Percentiles rank a stretch among this genome's conserved stretches.
phyloP scores from a whole-genome alignment of 1,140 invertebrate genomes.

The Caenorhabditis latens region DNA sequence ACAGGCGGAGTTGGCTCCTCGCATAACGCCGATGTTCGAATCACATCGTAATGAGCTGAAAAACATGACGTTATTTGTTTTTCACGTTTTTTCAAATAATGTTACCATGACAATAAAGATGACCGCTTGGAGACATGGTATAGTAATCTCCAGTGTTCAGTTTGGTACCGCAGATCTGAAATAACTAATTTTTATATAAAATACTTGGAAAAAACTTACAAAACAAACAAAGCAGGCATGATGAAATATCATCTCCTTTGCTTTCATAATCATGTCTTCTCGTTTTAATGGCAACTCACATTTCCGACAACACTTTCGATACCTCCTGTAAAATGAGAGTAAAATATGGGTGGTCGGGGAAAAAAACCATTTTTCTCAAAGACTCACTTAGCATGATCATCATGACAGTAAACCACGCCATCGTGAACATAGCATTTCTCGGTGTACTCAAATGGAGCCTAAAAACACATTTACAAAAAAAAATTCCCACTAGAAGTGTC shows the following conservation, averaged over 20 bases:
- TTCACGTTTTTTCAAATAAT: neutral
- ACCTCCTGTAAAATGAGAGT: neutral
- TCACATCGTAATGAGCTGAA: constrained; percentile 42
- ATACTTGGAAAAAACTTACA: neutral
- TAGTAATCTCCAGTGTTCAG: constrained; percentile 32
- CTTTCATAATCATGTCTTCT: constrained; percentile 31
- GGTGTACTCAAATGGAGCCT: neutral
- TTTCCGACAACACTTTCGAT: constrained; percentile 40
- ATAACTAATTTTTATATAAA: neutral
- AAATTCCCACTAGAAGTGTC: neutral
- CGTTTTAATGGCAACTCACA: constrained; percentile 1
- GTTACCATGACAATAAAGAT: constrained; percentile 37
- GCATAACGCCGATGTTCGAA: constrained; percentile 14
- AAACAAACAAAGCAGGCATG: constrained; percentile 26
- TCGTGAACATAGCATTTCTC: neutral
- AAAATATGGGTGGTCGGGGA: neutral
- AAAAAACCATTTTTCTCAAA: too few relatives aligned
- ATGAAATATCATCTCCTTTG: constrained; percentile 24
- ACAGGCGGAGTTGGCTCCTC: neutral
- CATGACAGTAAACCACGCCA: neutral
- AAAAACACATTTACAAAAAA: neutral
- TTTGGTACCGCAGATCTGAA: constrained; percentile 10
- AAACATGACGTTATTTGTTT: constrained; percentile 20
- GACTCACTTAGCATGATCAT: constrained; percentile 32
- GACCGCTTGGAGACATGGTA: constrained; percentile 16